Base-by-base conservation (phyloP, 2,888 invertebrate genomes). In the Lydus trimaculatus region DNA sequence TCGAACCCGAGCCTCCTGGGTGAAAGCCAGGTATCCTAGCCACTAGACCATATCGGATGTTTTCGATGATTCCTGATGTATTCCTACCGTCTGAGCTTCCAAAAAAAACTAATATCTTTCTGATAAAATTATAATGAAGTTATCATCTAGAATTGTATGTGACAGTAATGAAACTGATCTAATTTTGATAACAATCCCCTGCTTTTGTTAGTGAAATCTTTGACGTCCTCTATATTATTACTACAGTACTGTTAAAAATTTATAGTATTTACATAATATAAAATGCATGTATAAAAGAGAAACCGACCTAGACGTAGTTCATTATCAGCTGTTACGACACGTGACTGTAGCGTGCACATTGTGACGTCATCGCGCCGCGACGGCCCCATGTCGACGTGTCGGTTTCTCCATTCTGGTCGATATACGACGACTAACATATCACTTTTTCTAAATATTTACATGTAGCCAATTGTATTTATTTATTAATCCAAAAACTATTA, bases 1-100 rank as follows among this genome's bases (percentile, higher is more conserved):
- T 87, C 87, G 86, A 87, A 87, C 86, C 87, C 87, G 87, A 86
- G 86, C 86, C 87, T 88, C 87, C 88, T 88, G 88, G 87, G 87
- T 88, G 88, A 88, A 84, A 87, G 87, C 87, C 87, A 87, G 87
- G 86, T 88, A 88, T 88, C 87, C 87, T 88, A 88, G 86, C 87
- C 87, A 88, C 87, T 87, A 87, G 87, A 87, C 87, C 86, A 87
- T 87, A 87, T 84, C 86, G 87, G 86, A 87, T 86, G 5, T 43
- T 43, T 1, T 0, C n/a, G 3, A 43, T 7, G 0, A 5, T 43
- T 43, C 43, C 43, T 43, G 43, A n/a, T 28, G 28, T 28, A 4
- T 28, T n/a, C n/a, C n/a, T n/a, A n/a, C n/a, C n/a, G n/a, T n/a
- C 28, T 28, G 28, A 3, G 28, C 28, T 28, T 28, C 4, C 4